Evolutionary conservation across 2,888 invertebrate species (phyloP), one percentile per base, ranked within the genome.

Genomic region (Rhorus exstirpatorius): DNA sequence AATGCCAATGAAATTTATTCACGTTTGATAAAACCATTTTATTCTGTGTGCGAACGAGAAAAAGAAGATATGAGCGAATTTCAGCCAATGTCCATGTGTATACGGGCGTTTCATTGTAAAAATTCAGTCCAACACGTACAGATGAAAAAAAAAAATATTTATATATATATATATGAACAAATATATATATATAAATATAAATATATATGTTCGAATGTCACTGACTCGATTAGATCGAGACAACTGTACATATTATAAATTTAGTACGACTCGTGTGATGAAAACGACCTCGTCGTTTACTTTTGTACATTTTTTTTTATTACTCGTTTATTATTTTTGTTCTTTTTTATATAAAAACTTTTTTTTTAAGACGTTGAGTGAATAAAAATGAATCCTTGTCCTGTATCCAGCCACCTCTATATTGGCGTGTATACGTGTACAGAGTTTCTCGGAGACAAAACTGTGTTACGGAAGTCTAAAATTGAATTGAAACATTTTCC

Each of bases 241-340:
- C 46, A 55, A 68, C 68, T 78, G 76, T 81, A 77, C 67, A 81
- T 72, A 74, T 72, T 53, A 8, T 53, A 55, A 44, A 72, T 35
- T 51, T 49, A 63, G 53, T 68, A 38, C 53, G 58, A 61, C 60
- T 51, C 60, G 61, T 51, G 21, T 51, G 61, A 31, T 38, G 53
- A 72, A 63, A 46, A 63, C 19, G 51, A 58, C 38, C 58, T 74
- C 70, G 63, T 67, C 41, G 58, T 65, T 71, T 53, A 60, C 41
- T 76, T 58, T 70, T 67, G 24, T 14, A 61, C 35, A 70, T 35
- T 17, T 76, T 55, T 55, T 70, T 70, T 79, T 82, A 46, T 74
- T 31, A 78, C 55, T 21, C 68, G 61, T 75, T 74, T 78, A 38
- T 65, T 17, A 46, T 49, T 51, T 67, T 58, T 65, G 26, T 77